Conservation (phyloP, 2,797 vertebrate species). For the Urosaurus nigricauda region DNA sequence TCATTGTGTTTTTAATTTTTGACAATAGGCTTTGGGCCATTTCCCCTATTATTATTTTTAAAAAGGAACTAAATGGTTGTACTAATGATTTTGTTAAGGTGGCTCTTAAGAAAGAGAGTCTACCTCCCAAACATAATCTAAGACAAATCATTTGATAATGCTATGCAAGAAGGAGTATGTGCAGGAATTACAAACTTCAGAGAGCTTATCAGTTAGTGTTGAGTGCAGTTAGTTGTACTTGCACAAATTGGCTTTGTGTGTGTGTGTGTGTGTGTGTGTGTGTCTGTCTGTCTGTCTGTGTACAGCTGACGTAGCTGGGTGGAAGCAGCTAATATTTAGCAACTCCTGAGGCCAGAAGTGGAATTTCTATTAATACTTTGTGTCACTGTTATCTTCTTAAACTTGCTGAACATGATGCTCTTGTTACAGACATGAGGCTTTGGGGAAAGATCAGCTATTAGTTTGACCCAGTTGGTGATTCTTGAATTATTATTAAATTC, state of each 20-base stretch:
- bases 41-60: conserved; percentile 27
- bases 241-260: conserved; percentile 1
- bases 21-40: conserved; percentile 47
- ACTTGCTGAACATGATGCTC: neutral
- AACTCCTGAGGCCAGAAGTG: neutral
- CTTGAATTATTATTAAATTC: neutral
- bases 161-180: neutral
- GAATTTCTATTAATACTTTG: neutral
- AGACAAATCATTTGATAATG: conserved; percentile 22
- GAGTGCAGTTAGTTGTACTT: conserved; percentile 4
- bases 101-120: conserved; percentile 12
- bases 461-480: neutral
- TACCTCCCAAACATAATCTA: conserved; percentile 15
- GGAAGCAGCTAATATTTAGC: conserved; percentile 13
- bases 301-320: neutral
- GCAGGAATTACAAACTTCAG: conserved; percentile 1
- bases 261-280: neutral
- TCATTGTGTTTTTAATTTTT: conserved; percentile 49
- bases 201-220: neutral
- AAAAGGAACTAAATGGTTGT: conserved; percentile 52
- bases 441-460: neutral
- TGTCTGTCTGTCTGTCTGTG: neutral
- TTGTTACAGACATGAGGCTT: no score
- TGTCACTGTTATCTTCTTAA: neutral
- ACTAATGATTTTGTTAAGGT: conserved; percentile 39